Evolutionary conservation across 30 jellyfish, hydroid and myxozoan genomes (phyloP), one percentile per base, ranked within the genome.

Genomic region (Hydractinia echinata): DNA sequence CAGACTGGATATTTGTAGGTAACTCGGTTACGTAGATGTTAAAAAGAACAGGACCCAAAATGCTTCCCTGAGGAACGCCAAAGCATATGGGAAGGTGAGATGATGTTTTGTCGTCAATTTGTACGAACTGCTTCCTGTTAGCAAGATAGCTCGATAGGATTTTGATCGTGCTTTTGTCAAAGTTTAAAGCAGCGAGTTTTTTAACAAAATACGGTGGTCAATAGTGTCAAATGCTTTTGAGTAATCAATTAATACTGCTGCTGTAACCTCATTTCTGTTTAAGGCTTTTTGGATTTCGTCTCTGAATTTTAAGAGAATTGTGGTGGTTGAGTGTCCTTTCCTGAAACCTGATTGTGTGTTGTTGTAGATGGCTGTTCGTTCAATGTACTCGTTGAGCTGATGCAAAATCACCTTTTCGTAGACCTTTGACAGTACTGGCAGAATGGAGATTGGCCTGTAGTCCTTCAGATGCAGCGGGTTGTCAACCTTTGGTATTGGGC

Each of bases 401-500:
- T 58, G 15, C 16, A 58, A 18, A 18, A 58, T 58, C 15, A 58
- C 69, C 19, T 18, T 58, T 58, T 58, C 69, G 69, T 58, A 58
- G 15, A 58, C 18, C 18, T 58, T 58, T 18, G 69, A 58, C 69
- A 58, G 15, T 13, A 58, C 69, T 58, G 69, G 69, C 16, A 58
- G 69, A 16, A 58, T 58, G 16, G 69, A 58, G 69, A 58, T 58
- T 58, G 69, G 69, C 18, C 69, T 13, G 18, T 58, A 58, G 18
- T 58, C 69, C 69, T 58, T 58, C 18, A 58, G 69, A 13, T 58
- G 15, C 18, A 16, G 15, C 15, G 69, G 69, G 69, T 58, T 58
- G 69, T 58, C 69, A 58, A 58, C 69, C 18, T 58, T 58, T 58
- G 69, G 69, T 58, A 58, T 58, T 13, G 69, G 69, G 69, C 69